These are phyloP conservation scores for Oxyteleia sp. DNA, from an alignment of 2,888 invertebrate species.

Conservation along the genomic window DNA sequence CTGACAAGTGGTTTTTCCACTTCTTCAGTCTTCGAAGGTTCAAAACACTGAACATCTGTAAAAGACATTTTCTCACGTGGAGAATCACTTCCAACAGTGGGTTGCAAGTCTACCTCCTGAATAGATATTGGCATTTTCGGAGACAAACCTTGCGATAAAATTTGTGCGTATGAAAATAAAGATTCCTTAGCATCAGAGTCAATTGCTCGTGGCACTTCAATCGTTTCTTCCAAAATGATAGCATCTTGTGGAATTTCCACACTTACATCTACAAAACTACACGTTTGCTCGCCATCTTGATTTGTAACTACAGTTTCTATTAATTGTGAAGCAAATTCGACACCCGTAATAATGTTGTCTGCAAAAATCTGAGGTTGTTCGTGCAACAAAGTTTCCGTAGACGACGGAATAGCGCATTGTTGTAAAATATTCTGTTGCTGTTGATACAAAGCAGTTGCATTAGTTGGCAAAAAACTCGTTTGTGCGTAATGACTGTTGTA, in stretches of 20 bases:
- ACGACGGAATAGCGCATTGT: constrained; percentile 54
- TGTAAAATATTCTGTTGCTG: constrained; percentile 74
- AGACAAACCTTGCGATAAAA: constrained; percentile 90
- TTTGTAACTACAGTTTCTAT: constrained; percentile 17
- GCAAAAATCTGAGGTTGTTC: constrained; percentile 42
- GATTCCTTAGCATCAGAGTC: constrained; percentile 75
- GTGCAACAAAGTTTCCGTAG: constrained; percentile 30
- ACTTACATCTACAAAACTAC: constrained; percentile 19
- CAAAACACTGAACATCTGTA: constrained; percentile 19
- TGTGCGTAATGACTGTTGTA: constrained; percentile 80
- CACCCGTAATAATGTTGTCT: constrained; percentile 28
- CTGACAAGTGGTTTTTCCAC: constrained; percentile 22
- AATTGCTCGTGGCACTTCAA: constrained; percentile 20
- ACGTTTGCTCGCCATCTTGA: constrained; percentile 6
- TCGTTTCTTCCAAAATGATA: constrained; percentile 2
- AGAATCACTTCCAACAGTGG: background rate
- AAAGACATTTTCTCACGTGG: background rate
- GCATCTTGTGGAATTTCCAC: constrained; percentile 9
- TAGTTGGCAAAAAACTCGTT: constrained; percentile 80
- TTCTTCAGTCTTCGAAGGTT: constrained; percentile 50
- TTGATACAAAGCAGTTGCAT: constrained; percentile 72
- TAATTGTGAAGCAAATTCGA: constrained; percentile 27
- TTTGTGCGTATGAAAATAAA: constrained; percentile 91
- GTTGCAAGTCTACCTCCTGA: background rate
- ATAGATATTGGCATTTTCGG: constrained; percentile 84